phyloP scores from a whole-genome alignment of 1,140 invertebrate genomes.

The Araneus ventricosus region DNA sequence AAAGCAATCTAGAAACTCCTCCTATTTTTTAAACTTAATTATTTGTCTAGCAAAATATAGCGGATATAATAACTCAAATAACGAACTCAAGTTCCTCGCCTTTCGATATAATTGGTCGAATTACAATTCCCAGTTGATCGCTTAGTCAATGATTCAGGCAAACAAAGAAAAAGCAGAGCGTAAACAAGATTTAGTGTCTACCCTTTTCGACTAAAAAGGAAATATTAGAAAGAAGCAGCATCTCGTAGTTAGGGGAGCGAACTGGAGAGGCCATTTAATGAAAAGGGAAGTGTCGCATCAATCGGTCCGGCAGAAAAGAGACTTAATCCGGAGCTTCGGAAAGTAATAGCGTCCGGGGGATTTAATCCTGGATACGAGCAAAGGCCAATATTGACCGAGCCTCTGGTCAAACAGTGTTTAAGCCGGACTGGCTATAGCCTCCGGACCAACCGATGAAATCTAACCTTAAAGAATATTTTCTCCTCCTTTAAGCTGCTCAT shows the following conservation, averaged over 20 bases:
- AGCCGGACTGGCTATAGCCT: constrained; percentile 57
- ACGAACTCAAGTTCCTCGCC: too few species aligned
- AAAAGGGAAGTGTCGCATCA: constrained; percentile 34
- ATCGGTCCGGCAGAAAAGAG: constrained; percentile 28
- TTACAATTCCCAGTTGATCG: neutral
- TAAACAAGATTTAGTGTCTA: neutral
- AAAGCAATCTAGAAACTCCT: too few species aligned
- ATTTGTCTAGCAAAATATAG: too few species aligned
- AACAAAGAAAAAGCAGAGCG: neutral
- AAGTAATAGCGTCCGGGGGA: constrained; percentile 68
- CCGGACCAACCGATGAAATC: constrained; percentile 56
- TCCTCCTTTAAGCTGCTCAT: constrained; percentile 60
- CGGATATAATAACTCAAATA: too few species aligned
- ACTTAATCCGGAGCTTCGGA: constrained; percentile 57
- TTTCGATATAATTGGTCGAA: neutral
- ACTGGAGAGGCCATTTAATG: constrained; percentile 32
- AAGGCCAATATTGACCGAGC: constrained; percentile 73
- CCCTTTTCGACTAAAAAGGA: neutral
- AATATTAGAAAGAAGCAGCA: neutral
- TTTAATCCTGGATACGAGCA: constrained; percentile 70
- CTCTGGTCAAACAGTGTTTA: constrained; percentile 72
- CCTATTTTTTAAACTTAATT: too few species aligned
- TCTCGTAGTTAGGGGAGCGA: constrained; percentile 22
- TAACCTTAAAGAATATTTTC: constrained; percentile 72
- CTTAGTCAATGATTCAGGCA: neutral